phyloP scores from a whole-genome alignment of 2,888 invertebrate genomes.

The Teleogryllus oceanicus region DNA sequence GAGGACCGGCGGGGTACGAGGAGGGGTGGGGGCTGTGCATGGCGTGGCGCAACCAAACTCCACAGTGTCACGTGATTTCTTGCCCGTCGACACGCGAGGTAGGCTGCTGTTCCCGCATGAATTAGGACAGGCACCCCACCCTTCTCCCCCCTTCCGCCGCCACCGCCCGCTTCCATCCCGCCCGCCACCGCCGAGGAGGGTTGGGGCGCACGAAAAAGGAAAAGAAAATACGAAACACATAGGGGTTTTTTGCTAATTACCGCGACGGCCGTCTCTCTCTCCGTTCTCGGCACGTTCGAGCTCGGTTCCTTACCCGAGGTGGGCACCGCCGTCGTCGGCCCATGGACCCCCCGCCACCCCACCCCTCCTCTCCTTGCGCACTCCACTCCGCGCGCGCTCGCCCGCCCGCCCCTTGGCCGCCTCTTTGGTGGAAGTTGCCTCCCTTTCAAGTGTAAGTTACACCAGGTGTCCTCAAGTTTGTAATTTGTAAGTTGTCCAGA shows the following conservation, averaged over 20 bases:
- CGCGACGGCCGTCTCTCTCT: not conserved
- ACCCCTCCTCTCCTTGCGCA: not conserved
- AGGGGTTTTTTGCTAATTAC: slow-evolving; percentile 11
- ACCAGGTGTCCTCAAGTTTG: slow-evolving; percentile 18
- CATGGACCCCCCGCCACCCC: not conserved
- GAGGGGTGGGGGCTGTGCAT: not conserved
- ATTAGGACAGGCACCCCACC: not conserved
- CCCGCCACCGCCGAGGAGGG: not conserved
- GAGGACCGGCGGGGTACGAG: not conserved
- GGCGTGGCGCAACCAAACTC: slow-evolving; percentile 28
- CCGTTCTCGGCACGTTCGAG: not conserved
- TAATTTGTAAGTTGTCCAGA: slow-evolving; percentile 18
- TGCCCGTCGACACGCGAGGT: slow-evolving; percentile 28
- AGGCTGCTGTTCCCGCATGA: slow-evolving; percentile 18
- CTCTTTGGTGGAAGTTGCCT: slow-evolving; percentile 18
- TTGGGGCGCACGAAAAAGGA: not conserved
- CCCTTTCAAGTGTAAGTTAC: slow-evolving; percentile 18
- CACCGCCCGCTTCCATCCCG: not conserved
- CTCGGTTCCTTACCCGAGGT: not conserved
- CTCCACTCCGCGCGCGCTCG: no score
- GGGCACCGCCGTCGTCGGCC: slow-evolving; percentile 3
- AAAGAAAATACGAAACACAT: slow-evolving; percentile 18
- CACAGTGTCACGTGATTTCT: slow-evolving; percentile 31
- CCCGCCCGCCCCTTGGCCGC: not conserved
- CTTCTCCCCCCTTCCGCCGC: not conserved